Evolutionary conservation across 2,888 invertebrate genomes (phyloP).

Genomic region (Chalcis sispes): DNA sequence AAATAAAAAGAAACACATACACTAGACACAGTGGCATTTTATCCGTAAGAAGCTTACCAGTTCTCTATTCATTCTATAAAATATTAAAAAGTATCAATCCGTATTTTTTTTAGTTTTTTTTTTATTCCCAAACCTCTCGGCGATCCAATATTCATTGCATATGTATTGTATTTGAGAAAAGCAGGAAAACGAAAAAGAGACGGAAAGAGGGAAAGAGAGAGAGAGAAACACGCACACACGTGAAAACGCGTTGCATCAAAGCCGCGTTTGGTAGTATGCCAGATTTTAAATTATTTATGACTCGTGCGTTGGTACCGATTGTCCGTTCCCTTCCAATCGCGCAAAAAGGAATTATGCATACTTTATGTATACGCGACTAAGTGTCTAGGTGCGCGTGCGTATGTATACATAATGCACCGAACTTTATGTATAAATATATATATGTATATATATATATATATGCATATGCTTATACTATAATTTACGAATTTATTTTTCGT

Average conservation of each 20-base stretch:
- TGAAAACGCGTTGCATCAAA: constrained; percentile 38
- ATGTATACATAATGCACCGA: too few species aligned
- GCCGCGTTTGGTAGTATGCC: constrained; percentile 45
- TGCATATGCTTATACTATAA: not conserved
- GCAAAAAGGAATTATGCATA: constrained; percentile 35
- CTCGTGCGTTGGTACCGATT: constrained; percentile 30
- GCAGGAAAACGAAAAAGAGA: not conserved
- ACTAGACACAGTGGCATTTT: not conserved
- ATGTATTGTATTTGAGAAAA: constrained; percentile 33
- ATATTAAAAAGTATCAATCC: not conserved
- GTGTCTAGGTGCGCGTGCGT: too few species aligned
- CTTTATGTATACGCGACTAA: constrained; percentile 16
- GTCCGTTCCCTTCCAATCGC: constrained; percentile 22
- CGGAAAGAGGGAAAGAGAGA: not conserved
- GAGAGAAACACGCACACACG: too few species aligned
- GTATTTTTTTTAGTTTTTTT: not conserved
- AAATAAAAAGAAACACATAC: not conserved
- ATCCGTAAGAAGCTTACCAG: constrained; percentile 20
- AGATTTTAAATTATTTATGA: constrained; percentile 53
- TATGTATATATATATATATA: not conserved
- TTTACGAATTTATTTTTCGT: constrained; percentile 41
- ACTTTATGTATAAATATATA: too few species aligned
- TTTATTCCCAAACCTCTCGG: not conserved
- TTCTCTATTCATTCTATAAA: constrained; percentile 4
- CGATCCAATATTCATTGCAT: constrained; percentile 41